Percentiles rank a stretch among this genome's conserved stretches.
These are phyloP conservation scores for Drosophila yakuba DNA, from an alignment of 1,140 invertebrate species.

Conservation along the genomic window DNA sequence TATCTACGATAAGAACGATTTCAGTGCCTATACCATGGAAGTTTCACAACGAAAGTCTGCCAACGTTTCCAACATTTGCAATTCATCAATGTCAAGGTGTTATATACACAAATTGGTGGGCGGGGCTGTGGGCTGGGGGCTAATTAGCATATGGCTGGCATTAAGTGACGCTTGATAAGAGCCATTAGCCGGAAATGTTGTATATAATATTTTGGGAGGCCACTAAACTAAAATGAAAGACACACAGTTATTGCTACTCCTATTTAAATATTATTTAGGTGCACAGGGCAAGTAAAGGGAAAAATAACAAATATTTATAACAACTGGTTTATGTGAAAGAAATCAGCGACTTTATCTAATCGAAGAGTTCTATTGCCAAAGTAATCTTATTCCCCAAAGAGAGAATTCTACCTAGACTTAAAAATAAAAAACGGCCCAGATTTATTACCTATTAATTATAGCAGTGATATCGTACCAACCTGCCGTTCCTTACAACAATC, in stretches of 20 bases:
- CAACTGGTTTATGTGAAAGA: constrained; percentile 13
- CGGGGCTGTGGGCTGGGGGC: constrained; percentile 1
- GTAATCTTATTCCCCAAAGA: constrained; percentile 15
- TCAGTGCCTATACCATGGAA: background rate
- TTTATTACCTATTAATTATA: constrained; percentile 49
- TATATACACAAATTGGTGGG: background rate
- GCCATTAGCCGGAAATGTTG: constrained; percentile 19
- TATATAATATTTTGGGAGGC: background rate
- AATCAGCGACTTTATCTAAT: constrained; percentile 54
- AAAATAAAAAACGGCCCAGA: constrained; percentile 8
- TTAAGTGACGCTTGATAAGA: constrained; percentile 27
- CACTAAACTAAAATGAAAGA: background rate
- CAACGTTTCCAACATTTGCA: constrained; percentile 20
- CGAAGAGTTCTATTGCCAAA: constrained; percentile 28
- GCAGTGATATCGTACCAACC: constrained; percentile 32
- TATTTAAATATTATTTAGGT: background rate
- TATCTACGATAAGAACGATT: constrained; percentile 26
- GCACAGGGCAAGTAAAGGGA: constrained; percentile 10
- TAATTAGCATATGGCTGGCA: constrained; percentile 61
- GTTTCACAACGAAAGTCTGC: constrained; percentile 7
- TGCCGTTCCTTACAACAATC: constrained; percentile 1
- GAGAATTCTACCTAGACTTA: background rate
- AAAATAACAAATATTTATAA: background rate
- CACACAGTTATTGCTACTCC: background rate
- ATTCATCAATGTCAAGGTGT: constrained; percentile 72